These are phyloP conservation scores for Steinernema carpocapsae DNA, from an alignment of 2,888 invertebrate species.

Conservation along the genomic window DNA sequence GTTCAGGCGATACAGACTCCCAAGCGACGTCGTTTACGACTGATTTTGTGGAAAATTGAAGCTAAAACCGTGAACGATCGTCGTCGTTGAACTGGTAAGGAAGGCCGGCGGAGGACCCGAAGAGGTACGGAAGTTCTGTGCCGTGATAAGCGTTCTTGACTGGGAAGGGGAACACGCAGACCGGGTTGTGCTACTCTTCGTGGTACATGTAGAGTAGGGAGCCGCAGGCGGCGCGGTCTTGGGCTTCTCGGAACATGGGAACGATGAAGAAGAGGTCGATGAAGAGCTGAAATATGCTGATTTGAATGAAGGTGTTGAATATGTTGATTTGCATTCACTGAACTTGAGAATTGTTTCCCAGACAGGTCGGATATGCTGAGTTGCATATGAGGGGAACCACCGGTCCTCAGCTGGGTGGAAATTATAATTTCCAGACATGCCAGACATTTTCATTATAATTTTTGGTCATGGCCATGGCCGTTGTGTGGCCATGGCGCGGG, in stretches of 20 bases:
- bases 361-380: too few species aligned
- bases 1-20: neutral
- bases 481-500: too few species aligned
- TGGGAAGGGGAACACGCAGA: constrained; percentile 35
- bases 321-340: too few species aligned
- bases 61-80: too few species aligned
- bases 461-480: too few species aligned
- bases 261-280: constrained; percentile 46
- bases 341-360: too few species aligned
- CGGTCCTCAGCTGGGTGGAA: too few species aligned
- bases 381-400: too few species aligned
- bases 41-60: neutral
- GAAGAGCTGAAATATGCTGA: constrained; percentile 38
- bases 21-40: neutral
- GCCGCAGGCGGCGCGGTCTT: constrained; percentile 41
- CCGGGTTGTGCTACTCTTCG: neutral
- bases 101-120: constrained; percentile 41
- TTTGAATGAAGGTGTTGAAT: too few species aligned
- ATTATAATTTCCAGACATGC: too few species aligned
- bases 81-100: constrained; percentile 42
- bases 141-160: constrained; percentile 44
- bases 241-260: constrained; percentile 43
- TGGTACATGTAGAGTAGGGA: constrained; percentile 42
- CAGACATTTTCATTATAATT: too few species aligned
- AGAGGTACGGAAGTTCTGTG: constrained; percentile 44